Evolutionary conservation across 2,797 vertebrate genomes (phyloP).

Genomic region (Discoglossus pictus): DNA sequence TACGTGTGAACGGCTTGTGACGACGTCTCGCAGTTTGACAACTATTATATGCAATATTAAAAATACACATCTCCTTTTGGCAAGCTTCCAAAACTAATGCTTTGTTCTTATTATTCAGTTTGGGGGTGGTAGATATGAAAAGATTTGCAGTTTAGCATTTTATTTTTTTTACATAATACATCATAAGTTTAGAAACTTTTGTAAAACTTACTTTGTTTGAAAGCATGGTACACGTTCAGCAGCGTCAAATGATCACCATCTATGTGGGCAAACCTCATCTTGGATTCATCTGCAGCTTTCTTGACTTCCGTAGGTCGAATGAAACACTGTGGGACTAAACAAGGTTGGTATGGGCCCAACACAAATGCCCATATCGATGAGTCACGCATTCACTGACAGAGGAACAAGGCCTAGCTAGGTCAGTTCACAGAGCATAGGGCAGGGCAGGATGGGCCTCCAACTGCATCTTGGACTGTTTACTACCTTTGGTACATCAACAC

Average conservation of each 20-base stretch:
- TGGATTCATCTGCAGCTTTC: conserved; percentile 98
- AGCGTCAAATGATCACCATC: conserved; percentile 99
- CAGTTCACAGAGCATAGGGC: conserved; percentile 90
- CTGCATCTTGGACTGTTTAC: conserved; percentile 79
- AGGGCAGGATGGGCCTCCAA: conserved; percentile 85
- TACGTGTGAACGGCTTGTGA: too few relatives aligned
- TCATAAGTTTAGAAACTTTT: too few relatives aligned
- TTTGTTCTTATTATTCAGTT: too few relatives aligned
- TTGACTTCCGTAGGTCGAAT: conserved; percentile 97
- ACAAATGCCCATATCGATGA: conserved; percentile 99
- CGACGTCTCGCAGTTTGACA: too few relatives aligned
- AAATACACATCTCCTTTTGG: too few relatives aligned
- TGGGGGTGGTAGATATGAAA: too few relatives aligned
- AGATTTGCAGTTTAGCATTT: too few relatives aligned
- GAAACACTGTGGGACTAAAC: conserved; percentile 99
- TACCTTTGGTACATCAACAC: conserved; percentile 87
- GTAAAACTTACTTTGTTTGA: conserved; percentile 99
- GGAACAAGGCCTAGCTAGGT: conserved; percentile 96
- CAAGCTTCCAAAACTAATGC: too few relatives aligned
- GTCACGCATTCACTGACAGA: conserved; percentile 96
- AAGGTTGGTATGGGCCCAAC: conserved; percentile 99
- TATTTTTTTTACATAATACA: too few relatives aligned
- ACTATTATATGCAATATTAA: too few relatives aligned
- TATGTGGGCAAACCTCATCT: conserved; percentile 99
- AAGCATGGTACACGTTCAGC: conserved; percentile 98